phyloP scores from a whole-genome alignment of 2,888 invertebrate species.

The Zele albiditarsus region DNA sequence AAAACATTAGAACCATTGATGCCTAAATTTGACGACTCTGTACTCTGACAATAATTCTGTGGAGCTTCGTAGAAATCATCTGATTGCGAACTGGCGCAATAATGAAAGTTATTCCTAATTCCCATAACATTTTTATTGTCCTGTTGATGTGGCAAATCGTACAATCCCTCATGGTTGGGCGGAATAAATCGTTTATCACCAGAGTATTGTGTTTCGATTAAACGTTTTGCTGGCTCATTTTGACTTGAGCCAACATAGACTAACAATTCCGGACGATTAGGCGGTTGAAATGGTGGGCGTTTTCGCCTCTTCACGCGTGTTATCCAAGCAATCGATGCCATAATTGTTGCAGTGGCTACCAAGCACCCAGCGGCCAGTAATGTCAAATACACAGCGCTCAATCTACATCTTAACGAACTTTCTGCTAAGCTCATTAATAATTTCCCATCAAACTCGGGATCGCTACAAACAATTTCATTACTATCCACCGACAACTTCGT shows the following conservation, averaged over 20 bases:
- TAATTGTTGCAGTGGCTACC: constrained; percentile 63
- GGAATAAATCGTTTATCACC: constrained; percentile 60
- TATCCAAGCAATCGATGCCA: constrained; percentile 68
- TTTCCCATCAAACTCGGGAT: constrained; percentile 69
- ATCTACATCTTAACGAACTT: constrained; percentile 64
- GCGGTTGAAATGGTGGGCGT: constrained; percentile 63
- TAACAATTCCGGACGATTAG: constrained; percentile 67
- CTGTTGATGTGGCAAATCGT: constrained; percentile 60
- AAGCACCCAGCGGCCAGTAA: constrained; percentile 70
- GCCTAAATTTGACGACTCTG: constrained; percentile 20
- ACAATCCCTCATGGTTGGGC: constrained; percentile 65
- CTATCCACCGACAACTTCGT: constrained; percentile 69
- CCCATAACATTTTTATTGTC: background rate
- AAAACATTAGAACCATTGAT: background rate
- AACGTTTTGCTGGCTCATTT: constrained; percentile 61
- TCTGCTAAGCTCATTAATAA: constrained; percentile 65
- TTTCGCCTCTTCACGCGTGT: constrained; percentile 66
- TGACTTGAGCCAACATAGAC: constrained; percentile 67
- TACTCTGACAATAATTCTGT: background rate
- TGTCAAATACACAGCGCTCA: constrained; percentile 68
- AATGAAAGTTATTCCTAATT: background rate
- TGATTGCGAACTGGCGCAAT: background rate
- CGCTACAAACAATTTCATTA: constrained; percentile 66
- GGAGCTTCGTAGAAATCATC: background rate
- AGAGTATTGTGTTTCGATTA: constrained; percentile 49